Base-by-base conservation (phyloP, 2,113 vertebrate genomes). In the Narcine bancroftii region DNA sequence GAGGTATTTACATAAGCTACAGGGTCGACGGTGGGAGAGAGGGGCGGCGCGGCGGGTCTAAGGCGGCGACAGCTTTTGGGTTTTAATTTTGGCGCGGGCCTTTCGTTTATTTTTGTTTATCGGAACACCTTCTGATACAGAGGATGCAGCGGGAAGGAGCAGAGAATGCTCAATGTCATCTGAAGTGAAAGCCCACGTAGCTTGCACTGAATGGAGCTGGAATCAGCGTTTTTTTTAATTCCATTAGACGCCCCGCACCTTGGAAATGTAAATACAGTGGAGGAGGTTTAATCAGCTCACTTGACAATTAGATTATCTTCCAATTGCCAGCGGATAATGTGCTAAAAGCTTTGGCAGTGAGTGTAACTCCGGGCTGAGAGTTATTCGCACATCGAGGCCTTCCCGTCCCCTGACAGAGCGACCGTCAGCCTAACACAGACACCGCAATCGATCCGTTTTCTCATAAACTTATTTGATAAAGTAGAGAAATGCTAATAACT, bases 331-430 rank as follows among this genome's bases (percentile, higher is more conserved):
- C 87, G 97, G 97, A 97, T 98, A 98, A 98, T 97, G 97, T 98
- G 97, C 97, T 98, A 98, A 98, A 98, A 98, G 97, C 97, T 97
- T 98, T 97, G 96, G 96, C 96, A 96, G 95, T 97, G 94, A 96
- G 95, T 95, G 94, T 97, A 95, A 96, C 95, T 96, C 96, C 96
- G 96, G 95, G 92, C 96, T 93, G 96, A 96, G 96, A 97, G 97
- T 97, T 96, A 98, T 97, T 98, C 97, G 97, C 97, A 97, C 97
- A 96, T 97, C 95, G 95, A 94, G 96, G 95, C 95, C 95, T 77
- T 93, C 93, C 93, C 29, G 92, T 93, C 89, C 93, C 81, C 17
- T 93, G 53, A 92, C 83, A 92, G 65, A 19, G 21, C 65, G 65
- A 19, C 65, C 15, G 19, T 66, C 65, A 13, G 65, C 65, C 65